Conservation (phyloP, 2,888 invertebrate genomes). For the Allophyes oxyacanthae region DNA sequence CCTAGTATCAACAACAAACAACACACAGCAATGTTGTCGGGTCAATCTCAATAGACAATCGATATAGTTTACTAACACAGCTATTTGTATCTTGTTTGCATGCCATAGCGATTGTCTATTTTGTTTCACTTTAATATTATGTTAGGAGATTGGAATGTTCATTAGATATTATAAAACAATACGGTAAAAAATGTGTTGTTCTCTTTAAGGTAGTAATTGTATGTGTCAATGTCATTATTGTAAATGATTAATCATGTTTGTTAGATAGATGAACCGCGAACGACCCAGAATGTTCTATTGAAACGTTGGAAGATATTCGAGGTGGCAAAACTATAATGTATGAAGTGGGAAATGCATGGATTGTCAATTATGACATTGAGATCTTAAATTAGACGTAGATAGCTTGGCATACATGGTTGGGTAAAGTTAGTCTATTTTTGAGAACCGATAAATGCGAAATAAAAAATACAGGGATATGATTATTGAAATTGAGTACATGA, state of each 20-base stretch:
- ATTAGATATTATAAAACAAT: slow-evolving; percentile 55
- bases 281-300: slow-evolving; percentile 4
- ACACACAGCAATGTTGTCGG: slow-evolving; percentile 48
- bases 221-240: slow-evolving; percentile 30
- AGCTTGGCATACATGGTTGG: no score
- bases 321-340: no score
- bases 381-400: no score
- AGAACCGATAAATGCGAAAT: no score
- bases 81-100: slow-evolving; percentile 45
- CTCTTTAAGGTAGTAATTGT: slow-evolving; percentile 26
- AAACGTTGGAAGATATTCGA: not conserved
- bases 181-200: slow-evolving; percentile 40
- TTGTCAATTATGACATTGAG: no score
- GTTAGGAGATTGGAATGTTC: slow-evolving; percentile 54
- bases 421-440: no score
- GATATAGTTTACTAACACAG: slow-evolving; percentile 48
- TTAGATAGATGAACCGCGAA: slow-evolving; percentile 15
- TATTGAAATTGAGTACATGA: no score
- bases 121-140: slow-evolving; percentile 51
- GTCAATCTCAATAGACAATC: slow-evolving; percentile 53
- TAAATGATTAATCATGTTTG: slow-evolving; percentile 14
- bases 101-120: slow-evolving; percentile 45
- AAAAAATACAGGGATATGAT: no score
- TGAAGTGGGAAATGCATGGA: no score
- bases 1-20: slow-evolving; percentile 32